These are phyloP conservation scores for Alethe castanea DNA, from an alignment of 2,113 vertebrate species.

Conservation along the genomic window DNA sequence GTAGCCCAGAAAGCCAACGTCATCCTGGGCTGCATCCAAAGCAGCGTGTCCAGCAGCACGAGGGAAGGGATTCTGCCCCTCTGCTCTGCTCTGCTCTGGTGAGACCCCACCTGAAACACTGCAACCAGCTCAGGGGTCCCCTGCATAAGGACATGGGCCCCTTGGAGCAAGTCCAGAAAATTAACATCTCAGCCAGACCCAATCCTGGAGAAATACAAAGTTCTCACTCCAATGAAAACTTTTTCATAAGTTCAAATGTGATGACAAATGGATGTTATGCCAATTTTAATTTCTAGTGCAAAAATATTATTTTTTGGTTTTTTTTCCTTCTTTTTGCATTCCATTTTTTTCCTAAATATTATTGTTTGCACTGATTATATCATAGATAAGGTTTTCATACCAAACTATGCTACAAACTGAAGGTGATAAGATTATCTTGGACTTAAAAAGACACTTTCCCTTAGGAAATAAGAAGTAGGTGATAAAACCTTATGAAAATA, in stretches of 20 bases:
- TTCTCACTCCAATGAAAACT: neutral
- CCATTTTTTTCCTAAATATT: neutral
- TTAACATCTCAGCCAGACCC: neutral
- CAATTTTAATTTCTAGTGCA: neutral
- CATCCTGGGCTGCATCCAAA: neutral
- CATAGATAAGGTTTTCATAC: neutral
- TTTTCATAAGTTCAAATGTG: neutral
- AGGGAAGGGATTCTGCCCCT: neutral
- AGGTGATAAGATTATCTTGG: neutral
- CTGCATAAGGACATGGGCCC: neutral
- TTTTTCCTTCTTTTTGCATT: neutral
- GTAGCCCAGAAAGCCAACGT: neutral
- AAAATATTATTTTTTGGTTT: neutral
- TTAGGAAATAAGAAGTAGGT: neutral
- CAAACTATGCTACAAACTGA: neutral
- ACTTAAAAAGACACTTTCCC: neutral
- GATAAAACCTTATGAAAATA: neutral
- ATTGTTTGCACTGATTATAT: neutral
- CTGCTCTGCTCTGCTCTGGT: neutral
- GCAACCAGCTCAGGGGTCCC: neutral
- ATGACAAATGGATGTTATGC: neutral
- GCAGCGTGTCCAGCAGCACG: fast-evolving
- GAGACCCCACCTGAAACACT: neutral
- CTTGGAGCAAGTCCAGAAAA: neutral
- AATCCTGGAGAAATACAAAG: neutral